phyloP scores from a whole-genome alignment of 1,140 invertebrate genomes.

The Anthonomus grandis region DNA sequence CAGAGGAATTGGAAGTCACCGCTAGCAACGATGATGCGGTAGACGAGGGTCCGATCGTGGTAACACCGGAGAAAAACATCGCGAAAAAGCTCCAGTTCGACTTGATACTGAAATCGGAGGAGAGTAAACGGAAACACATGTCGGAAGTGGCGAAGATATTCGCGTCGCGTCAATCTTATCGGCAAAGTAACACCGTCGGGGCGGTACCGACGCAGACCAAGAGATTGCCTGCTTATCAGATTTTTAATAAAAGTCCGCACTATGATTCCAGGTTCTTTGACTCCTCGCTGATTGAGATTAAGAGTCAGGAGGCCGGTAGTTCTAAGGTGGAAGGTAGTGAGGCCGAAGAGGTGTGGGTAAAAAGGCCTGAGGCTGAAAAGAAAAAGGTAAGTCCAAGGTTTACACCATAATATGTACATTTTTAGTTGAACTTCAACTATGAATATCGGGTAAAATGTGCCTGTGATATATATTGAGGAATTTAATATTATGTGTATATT shows the following conservation, averaged over 20 bases:
- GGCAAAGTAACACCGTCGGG: slow-evolving; percentile 61
- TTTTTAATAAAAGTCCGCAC: slow-evolving; percentile 62
- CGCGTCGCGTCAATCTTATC: slow-evolving; percentile 40
- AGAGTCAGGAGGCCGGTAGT: slow-evolving; percentile 65
- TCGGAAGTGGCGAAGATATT: slow-evolving; percentile 44
- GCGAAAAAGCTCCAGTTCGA: background rate
- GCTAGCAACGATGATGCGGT: background rate
- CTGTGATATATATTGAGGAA: too few species aligned
- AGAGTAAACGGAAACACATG: slow-evolving; percentile 19
- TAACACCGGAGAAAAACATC: background rate
- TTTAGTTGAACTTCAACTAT: background rate
- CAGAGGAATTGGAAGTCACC: background rate
- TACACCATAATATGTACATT: background rate
- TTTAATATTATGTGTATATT: too few species aligned
- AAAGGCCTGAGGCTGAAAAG: slow-evolving; percentile 53
- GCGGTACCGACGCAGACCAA: slow-evolving; percentile 56
- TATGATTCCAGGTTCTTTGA: slow-evolving; percentile 77
- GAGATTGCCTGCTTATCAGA: slow-evolving; percentile 53
- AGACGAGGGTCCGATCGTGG: background rate
- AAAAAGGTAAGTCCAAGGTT: slow-evolving; percentile 42
- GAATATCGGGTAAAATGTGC: background rate
- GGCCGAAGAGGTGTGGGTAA: slow-evolving; percentile 69
- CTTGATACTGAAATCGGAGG: background rate
- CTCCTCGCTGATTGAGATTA: slow-evolving; percentile 75
- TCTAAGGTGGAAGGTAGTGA: slow-evolving; percentile 57